A percentile compares a stretch with the other conserved stretches of the same genome.
phyloP scores from a whole-genome alignment of 2,113 vertebrate genomes.

The Sisor rabdophorus region DNA sequence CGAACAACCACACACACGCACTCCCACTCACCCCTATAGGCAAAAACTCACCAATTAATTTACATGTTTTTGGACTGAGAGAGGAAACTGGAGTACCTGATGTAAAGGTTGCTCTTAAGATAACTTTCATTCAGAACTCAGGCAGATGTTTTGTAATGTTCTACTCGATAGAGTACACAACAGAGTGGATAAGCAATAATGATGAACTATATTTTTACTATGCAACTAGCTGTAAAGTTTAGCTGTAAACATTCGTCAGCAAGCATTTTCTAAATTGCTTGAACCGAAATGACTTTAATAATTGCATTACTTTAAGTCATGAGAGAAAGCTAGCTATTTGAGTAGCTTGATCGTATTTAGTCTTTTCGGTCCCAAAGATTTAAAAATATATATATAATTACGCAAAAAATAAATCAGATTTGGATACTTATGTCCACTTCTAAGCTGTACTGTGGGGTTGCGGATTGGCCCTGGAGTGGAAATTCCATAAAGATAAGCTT shows the following conservation, averaged over 20 bases:
- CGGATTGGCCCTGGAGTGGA: not conserved
- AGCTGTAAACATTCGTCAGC: not conserved
- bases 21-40: no score
- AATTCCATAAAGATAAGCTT: not conserved
- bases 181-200: no score
- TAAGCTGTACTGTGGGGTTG: not conserved
- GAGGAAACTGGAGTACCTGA: no score
- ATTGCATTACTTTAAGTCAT: not conserved
- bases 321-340: not conserved
- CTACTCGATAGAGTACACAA: no score
- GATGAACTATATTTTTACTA: not conserved
- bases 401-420: not conserved
- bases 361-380: not conserved
- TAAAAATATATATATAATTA: not conserved
- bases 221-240: not conserved
- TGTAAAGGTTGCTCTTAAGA: no score
- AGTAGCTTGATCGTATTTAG: not conserved
- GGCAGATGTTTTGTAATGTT: no score
- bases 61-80: no score
- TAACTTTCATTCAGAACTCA: no score
- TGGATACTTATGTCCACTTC: not conserved
- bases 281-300: not conserved
- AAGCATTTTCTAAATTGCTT: not conserved
- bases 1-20: no score
- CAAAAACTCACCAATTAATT: no score